phyloP scores from a whole-genome alignment of 2,888 invertebrate species.

The Bombyx huttoni region DNA sequence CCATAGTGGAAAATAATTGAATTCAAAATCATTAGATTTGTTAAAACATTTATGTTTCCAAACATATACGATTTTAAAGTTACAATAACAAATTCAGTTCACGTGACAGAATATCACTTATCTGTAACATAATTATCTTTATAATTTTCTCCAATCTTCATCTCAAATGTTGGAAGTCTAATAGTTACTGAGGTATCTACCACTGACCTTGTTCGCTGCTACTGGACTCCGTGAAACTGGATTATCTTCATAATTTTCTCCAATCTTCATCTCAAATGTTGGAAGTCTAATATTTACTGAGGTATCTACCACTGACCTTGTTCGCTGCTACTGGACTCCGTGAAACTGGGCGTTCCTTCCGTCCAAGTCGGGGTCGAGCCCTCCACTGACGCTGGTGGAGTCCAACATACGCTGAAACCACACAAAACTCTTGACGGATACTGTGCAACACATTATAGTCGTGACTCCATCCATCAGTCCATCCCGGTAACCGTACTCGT shows the following conservation, averaged over 20 bases:
- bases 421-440: not conserved
- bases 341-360: constrained; percentile 97
- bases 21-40: not conserved
- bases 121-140: too few relatives aligned
- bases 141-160: too few relatives aligned
- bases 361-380: constrained; percentile 98
- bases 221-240: constrained; percentile 86
- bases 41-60: too few relatives aligned
- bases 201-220: constrained; percentile 85
- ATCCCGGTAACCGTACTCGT: too few relatives aligned
- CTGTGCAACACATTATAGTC: not conserved
- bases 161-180: too few relatives aligned
- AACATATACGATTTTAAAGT: too few relatives aligned
- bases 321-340: constrained; percentile 96
- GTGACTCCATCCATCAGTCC: not conserved
- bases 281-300: too few relatives aligned
- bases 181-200: too few relatives aligned
- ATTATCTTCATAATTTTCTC: too few relatives aligned
- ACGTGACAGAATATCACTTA: too few relatives aligned
- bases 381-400: constrained; percentile 88
- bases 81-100: too few relatives aligned
- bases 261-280: too few relatives aligned
- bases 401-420: constrained; percentile 75
- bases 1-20: not conserved
- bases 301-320: constrained; percentile 62